Conservation (phyloP, 1,140 invertebrate species). For the Nephila pilipes region DNA sequence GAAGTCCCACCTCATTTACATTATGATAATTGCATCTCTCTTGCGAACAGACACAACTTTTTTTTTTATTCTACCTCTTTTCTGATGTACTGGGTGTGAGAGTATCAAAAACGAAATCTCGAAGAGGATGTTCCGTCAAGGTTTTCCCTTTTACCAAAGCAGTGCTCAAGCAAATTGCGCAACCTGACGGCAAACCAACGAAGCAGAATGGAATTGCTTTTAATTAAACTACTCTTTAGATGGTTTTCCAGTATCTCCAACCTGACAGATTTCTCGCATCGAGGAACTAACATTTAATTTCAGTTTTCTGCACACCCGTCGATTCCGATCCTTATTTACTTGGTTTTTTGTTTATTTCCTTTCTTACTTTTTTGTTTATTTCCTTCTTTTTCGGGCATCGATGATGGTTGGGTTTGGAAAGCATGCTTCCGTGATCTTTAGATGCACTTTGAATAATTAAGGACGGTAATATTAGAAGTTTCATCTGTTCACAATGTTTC, state of each 20-base stretch:
- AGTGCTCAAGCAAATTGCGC: constrained; percentile 17
- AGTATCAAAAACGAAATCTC: constrained; percentile 49
- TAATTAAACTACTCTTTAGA: constrained; percentile 63
- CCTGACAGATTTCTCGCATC: constrained; percentile 69
- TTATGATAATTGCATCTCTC: constrained; percentile 60
- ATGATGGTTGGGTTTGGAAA: background rate
- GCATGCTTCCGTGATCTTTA: background rate
- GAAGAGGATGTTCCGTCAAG: constrained; percentile 62
- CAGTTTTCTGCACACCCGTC: constrained; percentile 23
- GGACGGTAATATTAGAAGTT: constrained; percentile 5
- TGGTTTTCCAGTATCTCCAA: constrained; percentile 44
- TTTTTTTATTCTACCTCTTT: background rate
- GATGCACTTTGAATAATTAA: constrained; percentile 58
- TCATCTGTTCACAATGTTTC: constrained; percentile 6
- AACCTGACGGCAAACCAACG: constrained; percentile 55
- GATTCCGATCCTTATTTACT: background rate
- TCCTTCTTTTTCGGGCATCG: background rate
- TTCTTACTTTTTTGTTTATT: background rate
- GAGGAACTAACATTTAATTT: constrained; percentile 68
- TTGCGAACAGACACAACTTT: constrained; percentile 2
- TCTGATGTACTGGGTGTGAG: background rate
- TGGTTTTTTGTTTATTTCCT: background rate
- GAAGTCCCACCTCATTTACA: constrained; percentile 28
- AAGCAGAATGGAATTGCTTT: constrained; percentile 60
- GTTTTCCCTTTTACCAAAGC: constrained; percentile 6